These are phyloP conservation scores for Hydra vulgaris DNA, from an alignment of 30 jellyfish, hydroid and myxozoan genomes.

Conservation along the genomic window DNA sequence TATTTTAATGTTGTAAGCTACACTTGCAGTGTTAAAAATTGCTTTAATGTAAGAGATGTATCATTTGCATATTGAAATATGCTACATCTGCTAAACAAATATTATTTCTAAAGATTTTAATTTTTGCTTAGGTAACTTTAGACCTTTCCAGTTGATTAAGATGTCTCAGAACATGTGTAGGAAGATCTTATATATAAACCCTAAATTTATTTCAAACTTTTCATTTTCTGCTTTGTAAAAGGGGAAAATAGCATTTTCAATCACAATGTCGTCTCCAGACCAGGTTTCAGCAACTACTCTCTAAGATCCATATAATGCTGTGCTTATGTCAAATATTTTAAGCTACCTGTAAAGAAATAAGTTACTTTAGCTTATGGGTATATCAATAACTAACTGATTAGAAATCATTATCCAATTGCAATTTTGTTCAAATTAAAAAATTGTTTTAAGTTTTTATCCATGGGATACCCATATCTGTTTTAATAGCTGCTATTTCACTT, in stretches of 20 bases:
- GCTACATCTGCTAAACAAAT: not conserved
- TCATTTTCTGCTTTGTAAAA: not conserved
- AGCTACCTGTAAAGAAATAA: constrained; percentile 5
- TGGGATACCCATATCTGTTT: not conserved
- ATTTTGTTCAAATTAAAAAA: too few species aligned
- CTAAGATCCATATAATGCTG: constrained; percentile 6
- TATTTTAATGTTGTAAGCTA: not conserved
- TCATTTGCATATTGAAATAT: not conserved
- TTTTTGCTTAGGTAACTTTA: not conserved
- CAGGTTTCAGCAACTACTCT: constrained; percentile 4
- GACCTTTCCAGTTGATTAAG: not conserved
- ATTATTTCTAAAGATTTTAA: not conserved
- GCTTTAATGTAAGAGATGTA: not conserved
- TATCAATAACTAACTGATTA: not conserved
- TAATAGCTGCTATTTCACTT: not conserved
- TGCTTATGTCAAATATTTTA: constrained; percentile 1
- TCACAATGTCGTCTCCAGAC: constrained; percentile 10
- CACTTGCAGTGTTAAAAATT: not conserved
- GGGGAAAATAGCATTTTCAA: constrained; percentile 4
- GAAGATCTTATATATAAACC: constrained; percentile 15
- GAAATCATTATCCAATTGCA: not conserved
- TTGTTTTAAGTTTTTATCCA: not conserved
- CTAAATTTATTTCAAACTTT: not conserved
- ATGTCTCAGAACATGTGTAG: constrained; percentile 5
- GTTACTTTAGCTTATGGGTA: not conserved